Evolutionary conservation across 2,797 vertebrate genomes (phyloP).

Genomic region (Basileuterus tristriatus): DNA sequence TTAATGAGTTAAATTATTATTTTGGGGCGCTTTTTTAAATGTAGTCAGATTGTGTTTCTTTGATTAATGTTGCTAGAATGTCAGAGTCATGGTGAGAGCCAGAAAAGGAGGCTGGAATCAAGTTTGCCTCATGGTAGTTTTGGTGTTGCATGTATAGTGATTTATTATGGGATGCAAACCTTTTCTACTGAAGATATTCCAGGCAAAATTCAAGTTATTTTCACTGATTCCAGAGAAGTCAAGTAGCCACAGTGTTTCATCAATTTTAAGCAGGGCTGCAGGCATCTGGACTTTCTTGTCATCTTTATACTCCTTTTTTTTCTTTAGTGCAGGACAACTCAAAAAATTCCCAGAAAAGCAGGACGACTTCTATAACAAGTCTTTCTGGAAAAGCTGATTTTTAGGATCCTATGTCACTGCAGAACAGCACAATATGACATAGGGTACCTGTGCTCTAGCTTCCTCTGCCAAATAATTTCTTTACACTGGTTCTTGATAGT

Average conservation of each 20-base stretch:
- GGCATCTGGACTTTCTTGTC: neutral
- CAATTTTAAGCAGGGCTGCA: neutral
- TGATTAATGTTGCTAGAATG: neutral
- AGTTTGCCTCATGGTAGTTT: neutral
- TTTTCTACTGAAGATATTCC: neutral
- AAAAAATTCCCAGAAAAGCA: neutral
- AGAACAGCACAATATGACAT: neutral
- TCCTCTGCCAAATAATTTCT: neutral
- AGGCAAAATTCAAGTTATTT: neutral
- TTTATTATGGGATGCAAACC: neutral
- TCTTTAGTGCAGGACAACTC: neutral
- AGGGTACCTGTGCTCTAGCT: neutral
- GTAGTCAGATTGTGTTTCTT: neutral
- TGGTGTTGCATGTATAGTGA: neutral
- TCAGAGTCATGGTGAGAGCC: neutral
- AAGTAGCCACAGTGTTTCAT: neutral
- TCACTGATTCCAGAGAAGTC: neutral
- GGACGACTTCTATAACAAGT: neutral
- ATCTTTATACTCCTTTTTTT: neutral
- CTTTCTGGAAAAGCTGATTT: neutral
- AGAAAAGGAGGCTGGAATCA: neutral
- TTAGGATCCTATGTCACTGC: neutral
- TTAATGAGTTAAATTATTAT: neutral
- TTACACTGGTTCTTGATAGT: neutral
- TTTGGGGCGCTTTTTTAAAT: neutral